These are phyloP conservation scores for Cancer borealis DNA, from an alignment of 2,888 invertebrate genomes.

Conservation along the genomic window DNA sequence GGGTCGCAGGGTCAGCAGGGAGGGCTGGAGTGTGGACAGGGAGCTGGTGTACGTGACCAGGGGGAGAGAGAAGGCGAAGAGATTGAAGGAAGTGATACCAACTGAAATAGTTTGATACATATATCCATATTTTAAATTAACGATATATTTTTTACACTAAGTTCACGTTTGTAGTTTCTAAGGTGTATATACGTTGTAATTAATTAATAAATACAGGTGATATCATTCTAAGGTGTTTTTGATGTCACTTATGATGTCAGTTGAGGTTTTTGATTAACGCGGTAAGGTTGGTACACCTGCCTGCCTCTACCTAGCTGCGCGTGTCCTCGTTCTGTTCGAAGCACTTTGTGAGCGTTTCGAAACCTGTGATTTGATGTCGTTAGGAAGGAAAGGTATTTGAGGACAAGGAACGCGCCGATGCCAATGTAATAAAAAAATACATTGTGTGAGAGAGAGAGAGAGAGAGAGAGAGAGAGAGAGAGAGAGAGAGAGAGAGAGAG, in stretches of 20 bases:
- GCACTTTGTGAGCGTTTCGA: background rate
- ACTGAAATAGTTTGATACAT: too few relatives aligned
- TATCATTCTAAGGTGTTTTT: too few relatives aligned
- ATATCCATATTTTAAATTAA: too few relatives aligned
- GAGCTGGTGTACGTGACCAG: background rate
- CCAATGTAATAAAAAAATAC: background rate
- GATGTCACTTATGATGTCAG: background rate
- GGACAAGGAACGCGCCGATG: background rate
- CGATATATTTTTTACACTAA: too few relatives aligned
- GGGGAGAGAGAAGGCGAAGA: background rate
- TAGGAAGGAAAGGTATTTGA: background rate
- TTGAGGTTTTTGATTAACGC: background rate
- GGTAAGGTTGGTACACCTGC: background rate
- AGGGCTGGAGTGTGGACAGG: too few relatives aligned
- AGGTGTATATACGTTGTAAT: too few relatives aligned
- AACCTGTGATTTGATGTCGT: background rate
- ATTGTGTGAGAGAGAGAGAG: background rate
- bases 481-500: constrained; percentile 35
- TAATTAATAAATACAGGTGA: too few relatives aligned
- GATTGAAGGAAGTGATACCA: background rate
- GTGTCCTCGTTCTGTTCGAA: background rate
- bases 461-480: background rate
- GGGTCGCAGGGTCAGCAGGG: background rate
- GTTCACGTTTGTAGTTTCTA: too few relatives aligned
- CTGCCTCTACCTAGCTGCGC: background rate